phyloP scores from a whole-genome alignment of 2,113 vertebrate species.

The Rousettus leschenaultii region DNA sequence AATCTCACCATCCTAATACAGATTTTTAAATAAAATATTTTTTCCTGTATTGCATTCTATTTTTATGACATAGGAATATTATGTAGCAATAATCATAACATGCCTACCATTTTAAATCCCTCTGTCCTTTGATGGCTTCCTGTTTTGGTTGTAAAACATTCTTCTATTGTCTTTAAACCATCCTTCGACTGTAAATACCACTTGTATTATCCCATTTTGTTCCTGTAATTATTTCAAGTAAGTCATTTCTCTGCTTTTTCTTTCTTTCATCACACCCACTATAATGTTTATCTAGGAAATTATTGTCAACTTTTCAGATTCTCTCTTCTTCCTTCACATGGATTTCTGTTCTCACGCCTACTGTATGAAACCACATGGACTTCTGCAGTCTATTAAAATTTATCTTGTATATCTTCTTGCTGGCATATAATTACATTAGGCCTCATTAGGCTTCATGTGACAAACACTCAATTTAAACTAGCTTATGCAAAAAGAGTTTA shows the following conservation, averaged over 20 bases:
- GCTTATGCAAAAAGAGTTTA: neutral
- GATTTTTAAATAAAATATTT: neutral
- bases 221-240: neutral
- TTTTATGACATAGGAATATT: neutral
- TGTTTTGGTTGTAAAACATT: slow-evolving; percentile 3
- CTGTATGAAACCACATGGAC: neutral
- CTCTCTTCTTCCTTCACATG: neutral
- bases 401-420: neutral
- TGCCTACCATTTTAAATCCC: neutral
- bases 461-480: slow-evolving; percentile 13
- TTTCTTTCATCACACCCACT: neutral
- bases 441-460: neutral
- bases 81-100: neutral
- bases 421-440: neutral
- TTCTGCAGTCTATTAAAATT: neutral
- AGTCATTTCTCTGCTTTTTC: neutral
- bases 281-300: neutral
- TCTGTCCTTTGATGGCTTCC: neutral
- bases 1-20: neutral
- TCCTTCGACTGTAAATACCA: neutral
- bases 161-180: slow-evolving; percentile 8
- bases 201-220: neutral
- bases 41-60: neutral
- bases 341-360: neutral
- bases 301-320: slow-evolving; percentile 7